These are phyloP conservation scores for Sarcophaga variegata DNA, from an alignment of 2,888 invertebrate species.

Conservation along the genomic window DNA sequence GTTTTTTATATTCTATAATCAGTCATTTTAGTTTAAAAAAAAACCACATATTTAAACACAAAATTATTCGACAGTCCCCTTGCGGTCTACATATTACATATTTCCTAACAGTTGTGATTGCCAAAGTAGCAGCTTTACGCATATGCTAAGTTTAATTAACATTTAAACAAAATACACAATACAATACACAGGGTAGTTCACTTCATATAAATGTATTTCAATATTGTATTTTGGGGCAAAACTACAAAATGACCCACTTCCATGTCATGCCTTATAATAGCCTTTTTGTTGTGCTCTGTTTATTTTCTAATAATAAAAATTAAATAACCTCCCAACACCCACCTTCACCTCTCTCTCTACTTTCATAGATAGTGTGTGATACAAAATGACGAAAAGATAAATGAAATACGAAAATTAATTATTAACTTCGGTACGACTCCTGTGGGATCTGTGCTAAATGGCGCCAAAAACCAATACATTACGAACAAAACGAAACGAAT, in stretches of 20 bases:
- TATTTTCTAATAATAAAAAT: slow-evolving; percentile 6
- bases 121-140: background rate
- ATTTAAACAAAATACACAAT: background rate
- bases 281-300: slow-evolving; percentile 26
- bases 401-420: slow-evolving; percentile 41
- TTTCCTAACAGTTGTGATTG: background rate
- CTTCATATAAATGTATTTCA: background rate
- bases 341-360: background rate
- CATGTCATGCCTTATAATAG: background rate
- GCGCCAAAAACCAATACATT: slow-evolving; percentile 47
- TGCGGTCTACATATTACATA: background rate
- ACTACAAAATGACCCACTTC: slow-evolving; percentile 31
- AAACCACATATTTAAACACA: too few species aligned
- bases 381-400: slow-evolving; percentile 18
- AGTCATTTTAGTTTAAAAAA: too few species aligned
- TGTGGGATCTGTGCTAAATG: slow-evolving; percentile 53
- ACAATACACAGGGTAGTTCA: background rate
- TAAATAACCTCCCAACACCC: background rate
- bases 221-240: background rate
- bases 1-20: too few species aligned
- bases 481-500: slow-evolving; percentile 3
- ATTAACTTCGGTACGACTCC: slow-evolving; percentile 40
- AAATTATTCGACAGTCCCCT: background rate
- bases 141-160: background rate
- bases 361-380: background rate